phyloP scores from a whole-genome alignment of 2,888 invertebrate species.

The Heteropelma amictum region DNA sequence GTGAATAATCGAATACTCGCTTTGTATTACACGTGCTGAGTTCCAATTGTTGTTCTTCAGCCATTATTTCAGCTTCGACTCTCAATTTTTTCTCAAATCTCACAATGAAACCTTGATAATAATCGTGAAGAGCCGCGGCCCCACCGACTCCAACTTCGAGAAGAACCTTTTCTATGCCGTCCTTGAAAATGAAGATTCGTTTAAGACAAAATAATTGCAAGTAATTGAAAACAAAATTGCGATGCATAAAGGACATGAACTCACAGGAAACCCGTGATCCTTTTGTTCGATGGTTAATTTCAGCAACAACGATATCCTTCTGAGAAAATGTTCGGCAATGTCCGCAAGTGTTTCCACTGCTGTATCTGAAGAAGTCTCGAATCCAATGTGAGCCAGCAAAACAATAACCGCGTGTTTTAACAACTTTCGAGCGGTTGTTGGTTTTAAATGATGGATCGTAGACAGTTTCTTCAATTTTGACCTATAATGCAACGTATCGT shows the following conservation, averaged over 20 bases:
- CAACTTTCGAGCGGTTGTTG: constrained; percentile 70
- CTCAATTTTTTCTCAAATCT: constrained; percentile 71
- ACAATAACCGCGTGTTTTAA: constrained; percentile 79
- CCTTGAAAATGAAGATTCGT: constrained; percentile 73
- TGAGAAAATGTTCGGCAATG: constrained; percentile 78
- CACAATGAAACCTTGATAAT: constrained; percentile 79
- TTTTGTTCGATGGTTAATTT: constrained; percentile 80
- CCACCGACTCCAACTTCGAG: constrained; percentile 82
- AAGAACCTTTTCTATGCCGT: constrained; percentile 81
- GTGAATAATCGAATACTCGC: constrained; percentile 50
- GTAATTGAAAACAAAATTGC: constrained; percentile 19
- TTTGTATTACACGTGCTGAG: constrained; percentile 67
- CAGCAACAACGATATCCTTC: constrained; percentile 78
- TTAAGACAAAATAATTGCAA: background rate
- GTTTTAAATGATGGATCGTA: constrained; percentile 65
- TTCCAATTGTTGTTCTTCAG: constrained; percentile 71
- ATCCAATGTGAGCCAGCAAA: constrained; percentile 80
- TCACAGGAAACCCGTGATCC: constrained; percentile 80
- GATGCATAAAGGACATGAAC: too few species aligned
- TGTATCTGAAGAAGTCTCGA: constrained; percentile 79
- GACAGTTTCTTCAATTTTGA: constrained; percentile 61
- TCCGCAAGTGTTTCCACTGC: constrained; percentile 79
- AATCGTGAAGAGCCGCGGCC: constrained; percentile 80
- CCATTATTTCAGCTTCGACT: constrained; percentile 67
- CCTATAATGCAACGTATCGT: constrained; percentile 59